Percentiles rank a stretch among this genome's conserved stretches.
phyloP scores from a whole-genome alignment of 2,888 invertebrate species.

The Lithophane leautieri region DNA sequence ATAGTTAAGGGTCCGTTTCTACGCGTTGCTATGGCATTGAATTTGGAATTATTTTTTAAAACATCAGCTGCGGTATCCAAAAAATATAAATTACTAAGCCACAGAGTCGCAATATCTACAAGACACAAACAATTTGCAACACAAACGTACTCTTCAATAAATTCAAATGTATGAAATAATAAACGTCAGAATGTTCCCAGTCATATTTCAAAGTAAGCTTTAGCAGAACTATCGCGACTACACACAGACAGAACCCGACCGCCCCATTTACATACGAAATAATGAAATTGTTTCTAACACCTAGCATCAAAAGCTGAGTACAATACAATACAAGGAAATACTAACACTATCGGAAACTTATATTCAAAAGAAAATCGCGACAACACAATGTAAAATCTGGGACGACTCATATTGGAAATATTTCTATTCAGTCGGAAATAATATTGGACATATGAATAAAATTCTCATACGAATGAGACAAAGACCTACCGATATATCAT shows the following conservation, averaged over 20 bases:
- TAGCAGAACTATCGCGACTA: slow-evolving; percentile 48
- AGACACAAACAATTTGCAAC: slow-evolving; percentile 3
- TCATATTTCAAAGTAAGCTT: slow-evolving; percentile 61
- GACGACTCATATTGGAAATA: slow-evolving; percentile 85
- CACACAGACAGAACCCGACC: slow-evolving; percentile 35
- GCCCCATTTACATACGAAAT: slow-evolving; percentile 50
- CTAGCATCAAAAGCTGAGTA: slow-evolving; percentile 55
- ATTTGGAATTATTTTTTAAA: background rate
- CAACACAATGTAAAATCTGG: slow-evolving; percentile 75
- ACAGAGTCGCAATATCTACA: background rate
- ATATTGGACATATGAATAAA: slow-evolving; percentile 84
- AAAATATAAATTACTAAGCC: background rate
- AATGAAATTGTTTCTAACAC: slow-evolving; percentile 65
- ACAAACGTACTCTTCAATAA: slow-evolving; percentile 11
- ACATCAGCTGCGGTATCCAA: background rate
- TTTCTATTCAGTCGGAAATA: slow-evolving; percentile 83
- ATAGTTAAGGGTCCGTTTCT: background rate
- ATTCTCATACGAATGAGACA: slow-evolving; percentile 79
- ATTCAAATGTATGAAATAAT: slow-evolving; percentile 46
- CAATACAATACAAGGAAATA: slow-evolving; percentile 60
- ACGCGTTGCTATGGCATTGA: background rate
- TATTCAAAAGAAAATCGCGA: slow-evolving; percentile 72
- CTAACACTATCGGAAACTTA: slow-evolving; percentile 66
- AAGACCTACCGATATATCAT: slow-evolving; percentile 71
- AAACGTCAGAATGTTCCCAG: slow-evolving; percentile 41